Evolutionary conservation across 1,140 invertebrate genomes (phyloP), one percentile per base, ranked within the genome.

Genomic region (Zaprionus africanus): DNA sequence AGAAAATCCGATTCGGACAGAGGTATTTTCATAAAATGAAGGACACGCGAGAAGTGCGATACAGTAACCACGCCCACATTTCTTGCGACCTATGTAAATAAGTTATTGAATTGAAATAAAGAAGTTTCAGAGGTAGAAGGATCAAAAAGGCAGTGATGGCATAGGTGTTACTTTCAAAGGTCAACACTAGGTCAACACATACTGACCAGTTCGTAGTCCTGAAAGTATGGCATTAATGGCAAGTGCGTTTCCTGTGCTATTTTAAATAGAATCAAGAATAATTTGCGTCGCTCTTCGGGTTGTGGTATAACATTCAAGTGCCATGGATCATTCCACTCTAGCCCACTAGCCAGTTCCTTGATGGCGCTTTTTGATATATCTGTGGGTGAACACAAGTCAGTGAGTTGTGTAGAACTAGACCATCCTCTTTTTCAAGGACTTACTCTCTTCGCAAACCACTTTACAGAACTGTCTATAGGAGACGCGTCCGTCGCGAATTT

Each of bases 381-480:
- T 90, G 24, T 4, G 9, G n/a, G 15, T 9, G 15, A 17, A 1
- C 0, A 17, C 19, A 51, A 11, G 17, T n/a, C 1, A 13, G 22
- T 24, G 7, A 1, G 12, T 4, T 19, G 38, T 64, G 0, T 9
- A 1, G 5, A 13, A 28, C n/a, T 12, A 41, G 1, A 7, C n/a
- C 13, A 41, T 2, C 15, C 0, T 19, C 2, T 9, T 17, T n/a
- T 28, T 28, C n/a, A 15, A 5, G 0, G 46, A 81, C 88, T 81
- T 15, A 92, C 92, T 93, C 93, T 94, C 93, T 46, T 95, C 94
- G 71, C 96, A 95, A 64, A 96, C 94, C 63, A 96, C 94, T 82
- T 95, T 93, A 76, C 96, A 96, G 51, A 96, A 94, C 92, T 96
- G 96, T 0, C 94, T 94, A 88, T 96, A 96, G 36, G 95, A 94